Evolutionary conservation across 2,888 invertebrate species (phyloP), one percentile per base, ranked within the genome.

Genomic region (Tinea trinotella): DNA sequence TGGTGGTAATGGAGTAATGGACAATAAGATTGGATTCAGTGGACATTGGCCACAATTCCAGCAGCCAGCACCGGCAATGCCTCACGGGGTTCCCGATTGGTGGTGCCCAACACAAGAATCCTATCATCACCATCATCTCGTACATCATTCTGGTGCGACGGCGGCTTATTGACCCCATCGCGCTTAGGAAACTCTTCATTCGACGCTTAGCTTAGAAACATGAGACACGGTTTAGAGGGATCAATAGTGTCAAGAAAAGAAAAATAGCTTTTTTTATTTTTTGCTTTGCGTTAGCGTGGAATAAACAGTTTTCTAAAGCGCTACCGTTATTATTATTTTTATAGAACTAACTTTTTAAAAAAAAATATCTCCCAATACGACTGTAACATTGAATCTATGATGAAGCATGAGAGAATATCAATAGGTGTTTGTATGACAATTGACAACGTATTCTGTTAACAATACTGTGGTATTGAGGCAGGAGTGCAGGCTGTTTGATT

Each of bases 81-180:
- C 88, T 53, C 80, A 87, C 61, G 87, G 82, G 10, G 88, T 85
- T 13, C 83, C 84, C 0, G 84, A 85, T 34, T 85, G 84, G 84
- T 85, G 84, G 84, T 84, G 84, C 61, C 84, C 84, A 35, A 70
- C 83, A 55, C 84, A 85, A 60, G 84, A 85, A 62, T 89, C 82
- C 50, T 85, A 79, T 59, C 78, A 85, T 60, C 84, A 85, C 67
- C 89, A 89, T 59, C 90, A 90, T 61, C 90, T 89, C 61, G 70
- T 90, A 63, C 89, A 90, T 88, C 90, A 89, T 72, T 90, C 90
- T 61, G 85, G 87, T 20, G 91, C 92, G 40, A 91, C 93, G 56
- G 90, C 92, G 56, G 92, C 92, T 53, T 93, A 93, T 87, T 93
- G 91, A 92, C 88, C 87, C 54, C 83, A 87, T 57, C 85, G 83